phyloP scores from a whole-genome alignment of 2,113 vertebrate species.

The Ranitomeya variabilis region DNA sequence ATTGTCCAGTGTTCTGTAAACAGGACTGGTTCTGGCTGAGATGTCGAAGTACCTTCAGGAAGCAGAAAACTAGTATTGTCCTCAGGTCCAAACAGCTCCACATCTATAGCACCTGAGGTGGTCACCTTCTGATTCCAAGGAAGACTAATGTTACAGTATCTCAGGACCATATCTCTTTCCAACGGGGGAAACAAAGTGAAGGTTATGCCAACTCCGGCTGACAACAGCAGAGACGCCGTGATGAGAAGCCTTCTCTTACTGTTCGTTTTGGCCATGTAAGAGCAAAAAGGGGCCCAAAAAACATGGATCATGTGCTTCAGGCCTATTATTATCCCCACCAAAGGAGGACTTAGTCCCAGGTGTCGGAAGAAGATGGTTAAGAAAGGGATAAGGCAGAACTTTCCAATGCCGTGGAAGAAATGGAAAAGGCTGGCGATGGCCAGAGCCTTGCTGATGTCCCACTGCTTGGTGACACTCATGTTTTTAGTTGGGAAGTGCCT shows the following conservation, averaged over 20 bases:
- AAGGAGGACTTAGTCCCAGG: constrained; percentile 77
- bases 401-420: constrained; percentile 73
- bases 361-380: constrained; percentile 84
- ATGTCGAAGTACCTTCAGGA: not conserved
- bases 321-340: constrained; percentile 80
- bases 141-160: constrained; percentile 68
- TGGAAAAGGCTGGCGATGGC: constrained; percentile 76
- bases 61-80: not conserved
- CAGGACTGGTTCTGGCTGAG: not conserved
- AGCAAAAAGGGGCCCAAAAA: constrained; percentile 74
- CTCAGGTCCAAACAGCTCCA: not conserved
- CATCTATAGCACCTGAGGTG: not conserved
- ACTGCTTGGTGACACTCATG: constrained; percentile 81
- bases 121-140: not conserved
- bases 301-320: constrained; percentile 72
- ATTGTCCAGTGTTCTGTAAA: not conserved
- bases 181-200: constrained; percentile 74
- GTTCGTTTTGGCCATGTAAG: constrained; percentile 72
- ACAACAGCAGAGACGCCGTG: constrained; percentile 70
- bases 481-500: constrained; percentile 28
- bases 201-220: constrained; percentile 69
- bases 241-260: constrained; percentile 75
- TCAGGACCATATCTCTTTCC: not conserved
- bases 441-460: constrained; percentile 78
- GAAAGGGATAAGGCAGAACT: constrained; percentile 81